Evolutionary conservation across 2,888 invertebrate species (phyloP), one percentile per base, ranked within the genome.

Genomic region (Hydrotaea cyrtoneurina): DNA sequence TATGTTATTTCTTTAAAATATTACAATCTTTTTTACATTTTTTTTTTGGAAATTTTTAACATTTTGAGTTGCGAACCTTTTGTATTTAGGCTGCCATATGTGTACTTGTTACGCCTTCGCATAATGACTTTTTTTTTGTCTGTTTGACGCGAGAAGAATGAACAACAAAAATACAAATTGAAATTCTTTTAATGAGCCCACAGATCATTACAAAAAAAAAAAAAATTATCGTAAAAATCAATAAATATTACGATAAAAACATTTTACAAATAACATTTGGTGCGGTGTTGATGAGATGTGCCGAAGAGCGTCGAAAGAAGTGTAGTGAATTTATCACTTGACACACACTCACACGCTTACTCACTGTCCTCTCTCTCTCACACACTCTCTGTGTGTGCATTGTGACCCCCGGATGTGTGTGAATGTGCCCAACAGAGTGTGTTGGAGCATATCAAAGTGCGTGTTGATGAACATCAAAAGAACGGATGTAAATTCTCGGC

Each of bases 401-500:
- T 15, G 50, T n/a, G n/a, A 1, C 2, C n/a, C 50, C 15, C n/a
- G 50, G 50, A 50, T 50, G 50, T 50, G 50, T 50, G 50, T 50
- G 50, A 50, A 50, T 50, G n/a, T n/a, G 50, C n/a, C 15, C 17
- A n/a, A 0, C 5, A 4, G 31, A 26, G 31, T 62, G 62, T 62
- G 31, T 31, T 15, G 15, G 62, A 31, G 31, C 23, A 36, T 31
- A 50, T 50, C 50, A 50, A n/a, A 15, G 50, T 62, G 62, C 31
- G 46, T 69, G 69, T 21, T 46, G 69, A 46, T 69, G 43, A 39
- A 78, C 73, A 71, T 71, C 62, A 80, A 71, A 71, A 77, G 77
- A 83, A 78, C 80, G 83, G 83, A 83, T 83, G 83, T 83, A 71
- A 77, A 39, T 64, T 78, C 43, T 78, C 71, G 69, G 53, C 78